Evolutionary conservation across 2,113 vertebrate genomes (phyloP).

Genomic region (Malurus melanocephalus): DNA sequence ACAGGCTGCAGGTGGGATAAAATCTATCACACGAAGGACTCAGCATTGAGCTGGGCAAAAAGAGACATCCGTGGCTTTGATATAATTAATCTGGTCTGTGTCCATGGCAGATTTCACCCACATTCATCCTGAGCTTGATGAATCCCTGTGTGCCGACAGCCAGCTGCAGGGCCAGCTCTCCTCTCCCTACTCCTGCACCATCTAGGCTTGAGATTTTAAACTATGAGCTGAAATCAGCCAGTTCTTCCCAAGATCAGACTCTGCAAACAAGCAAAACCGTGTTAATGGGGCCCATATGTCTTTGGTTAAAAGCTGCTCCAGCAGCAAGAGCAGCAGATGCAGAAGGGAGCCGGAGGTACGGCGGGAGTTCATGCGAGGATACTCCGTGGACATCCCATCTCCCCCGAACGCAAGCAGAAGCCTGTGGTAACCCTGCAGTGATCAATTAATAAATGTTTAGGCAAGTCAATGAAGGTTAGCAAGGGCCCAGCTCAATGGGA

Average conservation of each 20-base stretch:
- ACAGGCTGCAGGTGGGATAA: background rate
- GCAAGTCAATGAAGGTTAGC: background rate
- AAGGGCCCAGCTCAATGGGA: background rate
- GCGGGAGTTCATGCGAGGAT: slow-evolving; percentile 40
- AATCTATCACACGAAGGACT: background rate
- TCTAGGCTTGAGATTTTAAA: background rate
- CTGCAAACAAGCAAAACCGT: background rate
- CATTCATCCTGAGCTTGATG: background rate
- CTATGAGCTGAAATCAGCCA: background rate
- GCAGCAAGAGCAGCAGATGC: slow-evolving; percentile 44
- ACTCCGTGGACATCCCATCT: background rate
- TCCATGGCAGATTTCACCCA: rapidly evolving
- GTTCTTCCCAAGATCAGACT: background rate
- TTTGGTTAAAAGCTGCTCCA: slow-evolving; percentile 19
- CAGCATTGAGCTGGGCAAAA: background rate
- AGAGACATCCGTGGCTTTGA: background rate
- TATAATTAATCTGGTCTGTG: background rate
- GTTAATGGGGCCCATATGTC: slow-evolving; percentile 50
- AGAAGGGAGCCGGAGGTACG: background rate
- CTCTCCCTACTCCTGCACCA: background rate
- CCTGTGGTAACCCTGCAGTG: background rate
- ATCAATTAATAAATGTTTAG: slow-evolving; percentile 27
- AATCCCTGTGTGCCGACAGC: rapidly evolving
- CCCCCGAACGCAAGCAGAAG: background rate
- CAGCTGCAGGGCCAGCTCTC: background rate